Base-by-base conservation (phyloP, 2,113 vertebrate genomes). In the Odontesthes bonariensis region DNA sequence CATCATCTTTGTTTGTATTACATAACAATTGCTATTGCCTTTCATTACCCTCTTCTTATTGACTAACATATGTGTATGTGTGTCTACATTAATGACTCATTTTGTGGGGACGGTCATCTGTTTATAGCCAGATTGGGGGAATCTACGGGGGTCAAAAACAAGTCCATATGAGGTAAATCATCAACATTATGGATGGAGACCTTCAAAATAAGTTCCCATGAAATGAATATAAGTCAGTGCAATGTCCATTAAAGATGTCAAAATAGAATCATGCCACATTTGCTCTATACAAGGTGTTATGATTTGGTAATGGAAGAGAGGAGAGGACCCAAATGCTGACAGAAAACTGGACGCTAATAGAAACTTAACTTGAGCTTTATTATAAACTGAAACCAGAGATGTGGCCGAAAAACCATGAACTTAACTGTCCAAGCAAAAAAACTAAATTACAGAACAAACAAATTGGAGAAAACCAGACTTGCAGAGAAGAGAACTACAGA, bases 1-100 rank as follows among this genome's bases (percentile, higher is more conserved):
- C 47, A 79, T 67, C 75, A 61, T 71, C 55, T 55, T 8, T 17
- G 19, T 52, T 27, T 40, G 60, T 8, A 58, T 85, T 85, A 74
- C 31, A 22, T 61, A 81, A 77, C 58, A 49, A 32, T 40, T 2
- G n/a, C 47, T 55, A 38, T 22, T 61, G 60, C 70, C 38, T 22
- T 1, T 42, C 31, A 64, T 65, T 58, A 59, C 10, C 40, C 13
- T 40, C 9, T 20, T 55, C 22, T 55, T 61, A 55, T 38, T 32
- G 54, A 47, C 56, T 70, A 47, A 60, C 31, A n/a, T 51, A 42
- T 52, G 2, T 76, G 1, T 35, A 11, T 65, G 44, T 47, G 62
- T 51, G 54, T 57, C 4, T 27, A 35, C 16, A 49, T 49, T 17
- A 14, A 40, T 53, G 10, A n/a, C 20, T 54, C 64, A 40, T 42